Conservation (phyloP, 2,888 invertebrate species). For the Baronia brevicornis region DNA sequence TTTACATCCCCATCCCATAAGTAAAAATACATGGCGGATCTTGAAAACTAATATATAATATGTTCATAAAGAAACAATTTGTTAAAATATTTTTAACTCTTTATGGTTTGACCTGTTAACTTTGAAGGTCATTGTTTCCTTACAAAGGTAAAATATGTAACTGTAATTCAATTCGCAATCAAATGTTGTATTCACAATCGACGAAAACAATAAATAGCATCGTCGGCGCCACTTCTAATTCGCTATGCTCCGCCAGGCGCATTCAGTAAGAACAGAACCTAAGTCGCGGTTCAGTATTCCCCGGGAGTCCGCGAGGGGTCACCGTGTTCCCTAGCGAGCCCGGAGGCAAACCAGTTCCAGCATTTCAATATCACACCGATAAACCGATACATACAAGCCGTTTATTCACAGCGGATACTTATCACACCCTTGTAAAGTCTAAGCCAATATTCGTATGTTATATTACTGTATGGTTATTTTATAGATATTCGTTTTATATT, state of each 20-base stretch:
- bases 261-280: slow-evolving; percentile 22
- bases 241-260: slow-evolving; percentile 47
- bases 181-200: slow-evolving; percentile 27
- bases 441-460: too few species aligned
- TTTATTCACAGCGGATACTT: slow-evolving; percentile 41
- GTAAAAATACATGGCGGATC: too few species aligned
- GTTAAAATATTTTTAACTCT: too few species aligned
- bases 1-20: too few species aligned
- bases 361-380: slow-evolving; percentile 70
- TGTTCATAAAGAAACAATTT: too few species aligned
- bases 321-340: slow-evolving; percentile 55
- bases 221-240: slow-evolving; percentile 61
- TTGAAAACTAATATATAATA: too few species aligned
- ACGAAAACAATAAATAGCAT: slow-evolving; percentile 53
- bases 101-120: too few species aligned
- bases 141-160: slow-evolving; percentile 2
- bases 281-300: slow-evolving; percentile 14
- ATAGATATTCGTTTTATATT: too few species aligned
- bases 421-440: slow-evolving; percentile 32
- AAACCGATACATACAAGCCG: slow-evolving; percentile 48
- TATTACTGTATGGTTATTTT: too few species aligned
- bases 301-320: slow-evolving; percentile 50
- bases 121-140: too few species aligned
- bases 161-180: slow-evolving; percentile 9
- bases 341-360: slow-evolving; percentile 63